These are phyloP conservation scores for Saccostrea echinata DNA, from an alignment of 1,140 invertebrate genomes.

Conservation along the genomic window DNA sequence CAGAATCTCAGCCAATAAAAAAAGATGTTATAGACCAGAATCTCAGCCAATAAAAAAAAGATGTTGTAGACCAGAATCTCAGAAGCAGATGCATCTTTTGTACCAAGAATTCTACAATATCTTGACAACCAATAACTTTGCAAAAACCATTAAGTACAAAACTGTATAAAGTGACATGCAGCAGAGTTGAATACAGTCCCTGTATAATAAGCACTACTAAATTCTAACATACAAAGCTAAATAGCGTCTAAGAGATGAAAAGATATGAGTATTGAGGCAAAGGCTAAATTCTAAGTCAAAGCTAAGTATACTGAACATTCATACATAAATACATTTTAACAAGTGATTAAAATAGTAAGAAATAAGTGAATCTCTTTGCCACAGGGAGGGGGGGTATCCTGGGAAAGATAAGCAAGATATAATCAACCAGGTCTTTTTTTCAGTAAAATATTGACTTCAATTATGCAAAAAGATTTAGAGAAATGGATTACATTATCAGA, in stretches of 20 bases:
- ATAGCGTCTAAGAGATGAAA: not conserved
- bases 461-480: not conserved
- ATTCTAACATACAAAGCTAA: not conserved
- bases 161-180: not conserved
- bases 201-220: not conserved
- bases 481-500: not conserved
- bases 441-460: not conserved
- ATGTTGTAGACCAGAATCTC: not conserved
- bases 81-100: not conserved
- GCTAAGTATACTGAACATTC: not conserved
- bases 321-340: not conserved
- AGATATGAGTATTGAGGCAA: not conserved
- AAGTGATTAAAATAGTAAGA: not conserved
- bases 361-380: not conserved
- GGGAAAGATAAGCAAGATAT: not conserved
- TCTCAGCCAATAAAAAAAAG: not conserved
- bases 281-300: not conserved
- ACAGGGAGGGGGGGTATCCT: not conserved
- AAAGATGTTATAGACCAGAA: not conserved
- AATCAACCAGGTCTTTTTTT: too few species aligned
- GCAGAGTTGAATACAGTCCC: not conserved
- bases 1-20: not conserved
- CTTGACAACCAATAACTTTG: not conserved
- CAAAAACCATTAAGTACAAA: not conserved
- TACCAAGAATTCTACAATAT: not conserved